Conservation (phyloP, 1,140 invertebrate genomes). For the Nomia melanderi region DNA sequence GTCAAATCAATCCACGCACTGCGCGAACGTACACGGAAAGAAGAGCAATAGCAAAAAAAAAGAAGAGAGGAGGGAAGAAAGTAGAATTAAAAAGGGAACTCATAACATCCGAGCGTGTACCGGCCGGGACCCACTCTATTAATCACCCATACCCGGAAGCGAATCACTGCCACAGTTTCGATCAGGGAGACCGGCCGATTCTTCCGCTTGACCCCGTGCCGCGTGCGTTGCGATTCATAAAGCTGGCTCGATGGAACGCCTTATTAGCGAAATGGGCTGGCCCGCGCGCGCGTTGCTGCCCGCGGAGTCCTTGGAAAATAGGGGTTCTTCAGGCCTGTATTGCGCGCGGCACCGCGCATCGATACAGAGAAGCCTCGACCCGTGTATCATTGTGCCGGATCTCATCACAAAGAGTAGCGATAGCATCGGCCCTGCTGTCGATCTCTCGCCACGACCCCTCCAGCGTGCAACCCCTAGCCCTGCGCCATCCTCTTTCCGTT, state of each 20-base stretch:
- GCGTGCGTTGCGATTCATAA: conserved; percentile 33
- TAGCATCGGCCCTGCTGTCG: conserved; percentile 68
- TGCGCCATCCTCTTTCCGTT: conserved; percentile 18
- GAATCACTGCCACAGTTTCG: conserved; percentile 41
- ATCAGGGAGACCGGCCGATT: conserved; percentile 20
- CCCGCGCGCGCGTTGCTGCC: conserved; percentile 31
- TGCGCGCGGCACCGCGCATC: conserved; percentile 27
- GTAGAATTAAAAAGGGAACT: background rate
- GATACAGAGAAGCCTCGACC: conserved; percentile 35
- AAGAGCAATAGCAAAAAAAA: no score
- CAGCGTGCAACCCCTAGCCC: conserved; percentile 27
- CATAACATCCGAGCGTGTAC: background rate
- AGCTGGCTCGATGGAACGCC: conserved; percentile 59
- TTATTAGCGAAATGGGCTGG: conserved; percentile 72
- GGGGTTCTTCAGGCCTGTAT: conserved; percentile 45
- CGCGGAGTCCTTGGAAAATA: conserved; percentile 42
- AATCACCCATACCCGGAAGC: conserved; percentile 32
- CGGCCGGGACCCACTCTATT: conserved; percentile 7
- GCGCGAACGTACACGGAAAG: background rate
- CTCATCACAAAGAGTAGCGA: conserved; percentile 73
- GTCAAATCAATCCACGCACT: conserved; percentile 21
- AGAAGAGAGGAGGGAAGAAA: no score
- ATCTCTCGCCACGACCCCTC: conserved; percentile 40
- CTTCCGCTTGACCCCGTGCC: conserved; percentile 38
- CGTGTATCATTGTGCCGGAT: conserved; percentile 67